A percentile compares a stretch with the other conserved stretches of the same genome.
Conservation (phyloP, 2,113 vertebrate genomes). For the Pardalotus punctatus region DNA sequence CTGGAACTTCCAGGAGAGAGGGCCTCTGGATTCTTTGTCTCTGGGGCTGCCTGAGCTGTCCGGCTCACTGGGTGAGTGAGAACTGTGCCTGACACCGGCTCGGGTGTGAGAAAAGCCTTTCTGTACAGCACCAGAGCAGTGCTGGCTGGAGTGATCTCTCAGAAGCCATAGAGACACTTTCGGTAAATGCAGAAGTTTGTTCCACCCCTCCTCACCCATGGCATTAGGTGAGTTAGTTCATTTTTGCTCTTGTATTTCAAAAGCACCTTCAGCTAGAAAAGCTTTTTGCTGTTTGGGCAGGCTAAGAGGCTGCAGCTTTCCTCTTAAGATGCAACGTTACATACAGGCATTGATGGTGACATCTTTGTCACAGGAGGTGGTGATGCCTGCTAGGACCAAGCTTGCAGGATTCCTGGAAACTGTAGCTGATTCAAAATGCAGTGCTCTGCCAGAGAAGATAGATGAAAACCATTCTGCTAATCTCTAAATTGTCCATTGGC, state of each 20-base stretch:
- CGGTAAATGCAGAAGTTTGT: too few species aligned
- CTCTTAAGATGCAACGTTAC: background rate
- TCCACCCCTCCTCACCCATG: too few species aligned
- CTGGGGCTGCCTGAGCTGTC: too few species aligned
- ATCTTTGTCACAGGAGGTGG: background rate
- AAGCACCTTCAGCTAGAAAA: conserved; percentile 1
- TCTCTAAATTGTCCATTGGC: background rate
- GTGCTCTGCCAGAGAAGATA: background rate
- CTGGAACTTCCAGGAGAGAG: too few species aligned
- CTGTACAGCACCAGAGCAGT: too few species aligned
- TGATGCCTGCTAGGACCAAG: background rate
- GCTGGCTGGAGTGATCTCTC: too few species aligned
- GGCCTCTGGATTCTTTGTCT: too few species aligned
- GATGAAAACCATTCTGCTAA: background rate
- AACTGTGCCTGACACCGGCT: too few species aligned
- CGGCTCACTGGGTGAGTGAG: too few species aligned
- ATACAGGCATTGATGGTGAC: background rate
- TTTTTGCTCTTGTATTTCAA: conserved; percentile 11
- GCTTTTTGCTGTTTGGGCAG: background rate
- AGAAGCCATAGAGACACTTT: too few species aligned
- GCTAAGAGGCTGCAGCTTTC: background rate
- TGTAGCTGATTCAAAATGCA: background rate
- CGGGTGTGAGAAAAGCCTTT: too few species aligned
- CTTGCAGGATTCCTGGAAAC: background rate
- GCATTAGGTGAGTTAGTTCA: background rate